Evolutionary conservation across 1,140 invertebrate species (phyloP).

Genomic region (Ostrea denselamellosa): DNA sequence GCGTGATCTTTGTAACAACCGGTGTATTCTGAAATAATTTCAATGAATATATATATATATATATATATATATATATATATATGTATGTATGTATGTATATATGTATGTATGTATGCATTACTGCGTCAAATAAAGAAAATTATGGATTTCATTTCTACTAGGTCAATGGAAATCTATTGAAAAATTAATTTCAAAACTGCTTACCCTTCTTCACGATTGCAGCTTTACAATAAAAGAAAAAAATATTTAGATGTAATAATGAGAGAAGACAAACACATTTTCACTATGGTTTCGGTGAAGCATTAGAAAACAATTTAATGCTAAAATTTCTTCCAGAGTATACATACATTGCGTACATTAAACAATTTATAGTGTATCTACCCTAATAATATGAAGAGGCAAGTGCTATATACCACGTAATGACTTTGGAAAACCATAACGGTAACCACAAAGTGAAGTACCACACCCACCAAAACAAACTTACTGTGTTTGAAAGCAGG

Average conservation of each 20-base stretch:
- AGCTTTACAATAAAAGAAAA: background rate
- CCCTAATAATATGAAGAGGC: background rate
- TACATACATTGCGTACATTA: no score
- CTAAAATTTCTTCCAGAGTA: no score
- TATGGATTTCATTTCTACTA: no score
- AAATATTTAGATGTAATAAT: no score
- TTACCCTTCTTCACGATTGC: conserved; percentile 21
- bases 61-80: no score
- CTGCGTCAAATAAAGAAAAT: background rate
- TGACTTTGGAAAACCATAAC: background rate
- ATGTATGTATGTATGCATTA: background rate
- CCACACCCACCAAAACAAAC: background rate
- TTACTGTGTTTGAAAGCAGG: conserved; percentile 5
- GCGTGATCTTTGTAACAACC: background rate
- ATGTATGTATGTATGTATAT: background rate
- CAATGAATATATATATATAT: background rate
- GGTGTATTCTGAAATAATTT: background rate
- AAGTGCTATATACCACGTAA: no score
- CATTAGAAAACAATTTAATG: no score
- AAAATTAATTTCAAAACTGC: background rate
- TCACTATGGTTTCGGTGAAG: no score
- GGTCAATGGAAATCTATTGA: no score
- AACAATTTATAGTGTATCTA: no score
- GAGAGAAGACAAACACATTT: no score
- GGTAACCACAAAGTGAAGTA: background rate